Conservation (phyloP, 2,113 vertebrate species). For the Lepus europaeus region DNA sequence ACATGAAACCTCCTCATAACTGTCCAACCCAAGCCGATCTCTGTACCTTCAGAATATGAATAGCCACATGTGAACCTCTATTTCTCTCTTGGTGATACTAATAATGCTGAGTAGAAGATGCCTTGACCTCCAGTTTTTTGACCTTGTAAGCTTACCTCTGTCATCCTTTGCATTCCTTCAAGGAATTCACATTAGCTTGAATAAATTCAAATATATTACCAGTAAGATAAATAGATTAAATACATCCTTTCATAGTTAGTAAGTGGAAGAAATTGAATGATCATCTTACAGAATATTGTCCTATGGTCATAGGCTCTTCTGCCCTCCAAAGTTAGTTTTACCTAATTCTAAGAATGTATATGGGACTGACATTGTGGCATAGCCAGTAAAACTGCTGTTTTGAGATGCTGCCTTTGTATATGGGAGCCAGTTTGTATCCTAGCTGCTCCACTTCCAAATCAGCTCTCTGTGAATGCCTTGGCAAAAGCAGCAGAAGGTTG, state of each 20-base stretch:
- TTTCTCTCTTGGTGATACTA: neutral
- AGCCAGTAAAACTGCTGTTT: too few relatives aligned
- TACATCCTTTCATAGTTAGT: neutral
- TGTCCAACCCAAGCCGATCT: neutral
- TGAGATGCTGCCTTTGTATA: too few relatives aligned
- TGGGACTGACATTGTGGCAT: too few relatives aligned
- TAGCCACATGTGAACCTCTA: neutral
- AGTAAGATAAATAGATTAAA: neutral
- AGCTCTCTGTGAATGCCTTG: too few relatives aligned
- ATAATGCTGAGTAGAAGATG: neutral
- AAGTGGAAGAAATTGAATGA: neutral
- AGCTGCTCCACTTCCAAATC: too few relatives aligned
- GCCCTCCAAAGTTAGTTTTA: neutral
- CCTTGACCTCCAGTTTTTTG: neutral
- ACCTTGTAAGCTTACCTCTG: neutral
- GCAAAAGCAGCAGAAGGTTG: too few relatives aligned
- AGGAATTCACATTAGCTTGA: neutral
- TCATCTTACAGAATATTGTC: neutral
- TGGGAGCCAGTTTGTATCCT: too few relatives aligned
- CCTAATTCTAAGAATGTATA: neutral
- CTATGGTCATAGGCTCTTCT: neutral
- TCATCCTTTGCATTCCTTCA: neutral
- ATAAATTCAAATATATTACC: neutral
- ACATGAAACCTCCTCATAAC: neutral
- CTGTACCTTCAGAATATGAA: neutral